Percentiles rank a stretch among this genome's conserved stretches.
phyloP scores from a whole-genome alignment of 2,888 invertebrate species.

The Calameuta pallipes region DNA sequence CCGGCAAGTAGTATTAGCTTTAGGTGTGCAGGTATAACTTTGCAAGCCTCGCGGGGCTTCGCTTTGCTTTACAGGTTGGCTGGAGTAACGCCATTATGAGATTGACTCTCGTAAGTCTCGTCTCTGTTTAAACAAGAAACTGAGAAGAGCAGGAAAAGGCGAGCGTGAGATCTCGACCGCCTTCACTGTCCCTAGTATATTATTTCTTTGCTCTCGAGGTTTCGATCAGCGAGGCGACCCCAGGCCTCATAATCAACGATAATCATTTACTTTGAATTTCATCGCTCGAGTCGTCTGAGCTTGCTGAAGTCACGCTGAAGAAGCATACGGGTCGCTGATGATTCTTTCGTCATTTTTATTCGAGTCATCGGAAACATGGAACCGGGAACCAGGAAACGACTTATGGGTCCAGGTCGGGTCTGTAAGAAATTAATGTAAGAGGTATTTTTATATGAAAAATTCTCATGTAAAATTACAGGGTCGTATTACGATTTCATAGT shows the following conservation, averaged over 20 bases:
- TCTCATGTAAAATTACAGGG: background rate
- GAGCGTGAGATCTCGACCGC: slow-evolving; percentile 48
- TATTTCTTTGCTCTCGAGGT: background rate
- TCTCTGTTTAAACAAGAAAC: background rate
- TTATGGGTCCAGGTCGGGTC: background rate
- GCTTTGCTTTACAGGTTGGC: background rate
- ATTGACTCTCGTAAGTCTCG: slow-evolving; percentile 26
- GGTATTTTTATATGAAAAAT: background rate
- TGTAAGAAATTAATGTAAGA: background rate
- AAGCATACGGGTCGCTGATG: background rate
- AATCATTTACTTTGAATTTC: background rate
- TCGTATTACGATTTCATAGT: no score
- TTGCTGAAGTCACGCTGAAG: background rate
- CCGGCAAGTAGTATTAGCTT: background rate
- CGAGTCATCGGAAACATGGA: background rate
- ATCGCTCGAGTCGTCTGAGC: background rate
- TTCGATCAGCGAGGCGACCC: background rate
- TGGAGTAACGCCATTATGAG: background rate
- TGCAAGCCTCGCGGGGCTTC: slow-evolving; percentile 16
- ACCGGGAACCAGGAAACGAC: background rate
- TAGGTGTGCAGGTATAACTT: background rate
- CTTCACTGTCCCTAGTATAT: background rate
- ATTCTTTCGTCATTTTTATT: background rate
- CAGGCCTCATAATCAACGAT: background rate
- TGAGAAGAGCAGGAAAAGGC: slow-evolving; percentile 20